A percentile compares a stretch with the other conserved stretches of the same genome.
These are phyloP conservation scores for Smittia aterrima DNA, from an alignment of 2,888 invertebrate species.

Conservation along the genomic window DNA sequence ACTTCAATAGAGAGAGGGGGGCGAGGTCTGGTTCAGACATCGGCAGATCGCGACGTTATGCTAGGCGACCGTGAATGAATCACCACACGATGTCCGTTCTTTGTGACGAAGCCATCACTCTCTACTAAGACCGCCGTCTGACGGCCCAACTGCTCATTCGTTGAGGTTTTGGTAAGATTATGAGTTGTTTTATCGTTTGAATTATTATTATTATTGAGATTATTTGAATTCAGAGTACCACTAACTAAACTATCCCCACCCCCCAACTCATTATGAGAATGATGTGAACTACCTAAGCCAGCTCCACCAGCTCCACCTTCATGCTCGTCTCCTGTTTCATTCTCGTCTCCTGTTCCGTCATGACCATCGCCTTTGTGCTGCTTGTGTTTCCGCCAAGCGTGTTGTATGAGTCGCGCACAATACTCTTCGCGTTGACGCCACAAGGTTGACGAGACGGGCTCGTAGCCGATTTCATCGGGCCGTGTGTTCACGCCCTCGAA, in stretches of 20 bases:
- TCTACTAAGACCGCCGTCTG: conserved; percentile 84
- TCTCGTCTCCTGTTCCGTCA: conserved; percentile 59
- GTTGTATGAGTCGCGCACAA: conserved; percentile 92
- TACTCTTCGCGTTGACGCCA: conserved; percentile 96
- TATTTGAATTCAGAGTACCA: conserved; percentile 49
- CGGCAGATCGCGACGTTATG: conserved; percentile 76
- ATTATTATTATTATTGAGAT: neutral
- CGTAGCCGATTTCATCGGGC: conserved; percentile 86
- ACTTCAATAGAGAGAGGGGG: conserved; percentile 61
- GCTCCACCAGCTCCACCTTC: conserved; percentile 57
- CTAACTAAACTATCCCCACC: conserved; percentile 58
- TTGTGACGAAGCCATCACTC: conserved; percentile 77
- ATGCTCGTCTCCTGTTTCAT: conserved; percentile 51
- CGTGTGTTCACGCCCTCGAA: conserved; percentile 78
- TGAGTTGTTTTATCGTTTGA: conserved; percentile 13
- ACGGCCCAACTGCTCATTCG: conserved; percentile 52
- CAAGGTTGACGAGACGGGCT: conserved; percentile 90
- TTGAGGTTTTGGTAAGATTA: conserved; percentile 43
- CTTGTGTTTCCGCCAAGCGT: conserved; percentile 88
- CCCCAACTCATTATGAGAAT: conserved; percentile 56
- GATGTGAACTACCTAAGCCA: conserved; percentile 45
- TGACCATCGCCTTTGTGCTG: conserved; percentile 62
- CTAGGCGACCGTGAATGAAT: conserved; percentile 84
- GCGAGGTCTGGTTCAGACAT: conserved; percentile 80
- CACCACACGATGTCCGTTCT: conserved; percentile 88